Conservation (phyloP, 2,113 vertebrate genomes). For the Falco punctatus region DNA sequence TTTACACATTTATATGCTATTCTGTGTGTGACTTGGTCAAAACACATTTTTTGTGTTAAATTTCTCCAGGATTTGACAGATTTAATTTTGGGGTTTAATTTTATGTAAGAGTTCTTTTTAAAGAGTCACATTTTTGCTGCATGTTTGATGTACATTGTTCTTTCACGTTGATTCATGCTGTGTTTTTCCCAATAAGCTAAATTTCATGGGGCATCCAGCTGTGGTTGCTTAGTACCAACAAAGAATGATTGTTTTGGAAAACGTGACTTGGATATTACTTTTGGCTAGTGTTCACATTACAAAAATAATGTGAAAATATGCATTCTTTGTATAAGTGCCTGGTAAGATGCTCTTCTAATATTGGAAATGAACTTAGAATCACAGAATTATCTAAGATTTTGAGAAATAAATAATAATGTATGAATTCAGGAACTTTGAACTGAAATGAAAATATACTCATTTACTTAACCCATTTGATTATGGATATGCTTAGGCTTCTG, state of each 20-base stretch:
- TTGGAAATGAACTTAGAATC: conserved; percentile 13
- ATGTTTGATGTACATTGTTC: conserved; percentile 42
- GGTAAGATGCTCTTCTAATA: background rate
- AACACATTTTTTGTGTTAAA: conserved; percentile 8
- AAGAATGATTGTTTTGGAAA: conserved; percentile 47
- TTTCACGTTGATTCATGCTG: conserved; percentile 57
- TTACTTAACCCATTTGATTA: background rate
- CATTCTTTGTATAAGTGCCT: conserved; percentile 4
- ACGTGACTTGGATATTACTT: conserved; percentile 32
- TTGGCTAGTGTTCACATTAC: background rate
- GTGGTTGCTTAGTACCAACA: conserved; percentile 49
- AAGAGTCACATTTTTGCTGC: conserved; percentile 38
- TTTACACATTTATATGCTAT: background rate
- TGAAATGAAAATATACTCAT: background rate
- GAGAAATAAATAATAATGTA: background rate
- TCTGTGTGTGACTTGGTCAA: background rate
- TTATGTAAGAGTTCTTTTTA: background rate
- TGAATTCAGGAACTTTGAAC: background rate
- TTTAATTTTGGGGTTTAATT: background rate
- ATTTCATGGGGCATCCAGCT: conserved; percentile 65
- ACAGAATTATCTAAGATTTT: conserved; percentile 10
- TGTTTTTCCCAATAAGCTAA: conserved; percentile 63
- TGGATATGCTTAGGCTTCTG: background rate
- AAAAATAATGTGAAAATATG: conserved; percentile 2
- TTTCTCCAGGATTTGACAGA: background rate